Conservation (phyloP, 2,888 invertebrate species). For the Drosophila parthenogenetica region DNA sequence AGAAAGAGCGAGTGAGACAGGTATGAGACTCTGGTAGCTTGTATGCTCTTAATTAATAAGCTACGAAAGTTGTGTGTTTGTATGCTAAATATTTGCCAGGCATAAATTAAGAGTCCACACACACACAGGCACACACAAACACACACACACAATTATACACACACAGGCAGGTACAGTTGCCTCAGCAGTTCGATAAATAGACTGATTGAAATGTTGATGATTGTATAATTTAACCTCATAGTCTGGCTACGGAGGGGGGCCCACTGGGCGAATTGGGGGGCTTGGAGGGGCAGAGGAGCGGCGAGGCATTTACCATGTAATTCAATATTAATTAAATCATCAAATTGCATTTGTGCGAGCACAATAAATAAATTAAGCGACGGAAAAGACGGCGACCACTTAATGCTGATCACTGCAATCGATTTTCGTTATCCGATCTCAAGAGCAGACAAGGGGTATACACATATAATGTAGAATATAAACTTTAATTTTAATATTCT, state of each 20-base stretch:
- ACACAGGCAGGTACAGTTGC: conserved; percentile 32
- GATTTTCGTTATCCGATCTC: conserved; percentile 40
- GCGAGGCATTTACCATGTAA: conserved; percentile 53
- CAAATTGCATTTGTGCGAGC: conserved; percentile 67
- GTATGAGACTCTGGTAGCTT: conserved; percentile 28
- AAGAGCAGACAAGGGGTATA: conserved; percentile 18
- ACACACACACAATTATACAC: conserved; percentile 17
- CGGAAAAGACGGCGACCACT: conserved; percentile 44
- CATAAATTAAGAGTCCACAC: conserved; percentile 63
- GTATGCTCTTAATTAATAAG: conserved; percentile 74
- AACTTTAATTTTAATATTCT: not conserved
- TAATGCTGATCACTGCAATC: conserved; percentile 71
- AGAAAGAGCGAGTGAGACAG: not conserved
- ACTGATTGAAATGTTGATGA: conserved; percentile 55
- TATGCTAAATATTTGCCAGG: conserved; percentile 75
- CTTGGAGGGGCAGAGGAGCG: conserved; percentile 1
- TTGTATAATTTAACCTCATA: conserved; percentile 64
- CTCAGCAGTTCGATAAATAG: conserved; percentile 19
- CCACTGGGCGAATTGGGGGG: not conserved
- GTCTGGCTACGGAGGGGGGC: not conserved
- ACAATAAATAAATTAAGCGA: conserved; percentile 73
- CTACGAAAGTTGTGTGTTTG: conserved; percentile 57
- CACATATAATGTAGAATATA: conserved; percentile 3
- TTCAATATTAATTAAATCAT: conserved; percentile 78
- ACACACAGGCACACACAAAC: conserved; percentile 12